A percentile compares a stretch with the other conserved stretches of the same genome.
phyloP scores from a whole-genome alignment of 2,888 invertebrate genomes.

The Oithona nana region DNA sequence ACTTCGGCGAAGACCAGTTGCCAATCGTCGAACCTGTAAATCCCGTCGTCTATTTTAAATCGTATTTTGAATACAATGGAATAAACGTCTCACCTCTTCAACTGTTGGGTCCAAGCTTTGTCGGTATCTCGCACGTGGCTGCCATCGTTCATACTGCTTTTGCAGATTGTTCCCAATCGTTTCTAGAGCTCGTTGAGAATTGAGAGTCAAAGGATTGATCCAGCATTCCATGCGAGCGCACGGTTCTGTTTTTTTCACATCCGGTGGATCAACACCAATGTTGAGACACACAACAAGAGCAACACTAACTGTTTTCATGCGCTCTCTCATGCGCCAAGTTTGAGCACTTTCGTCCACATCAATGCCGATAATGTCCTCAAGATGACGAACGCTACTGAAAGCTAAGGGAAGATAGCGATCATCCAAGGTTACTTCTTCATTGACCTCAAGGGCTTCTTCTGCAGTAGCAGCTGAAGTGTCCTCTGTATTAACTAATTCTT shows the following conservation, averaged over 20 bases:
- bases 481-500: not conserved
- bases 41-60: too few relatives aligned
- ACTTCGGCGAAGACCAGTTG: constrained; percentile 76
- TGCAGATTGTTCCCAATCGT: constrained; percentile 76
- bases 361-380: not conserved
- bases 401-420: not conserved
- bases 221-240: constrained; percentile 90
- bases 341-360: not conserved
- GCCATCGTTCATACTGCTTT: constrained; percentile 95
- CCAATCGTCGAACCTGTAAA: too few relatives aligned
- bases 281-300: constrained; percentile 92
- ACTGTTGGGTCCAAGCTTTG: constrained; percentile 90
- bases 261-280: constrained; percentile 98
- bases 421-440: not conserved
- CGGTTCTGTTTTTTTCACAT: constrained; percentile 88
- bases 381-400: not conserved
- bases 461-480: not conserved
- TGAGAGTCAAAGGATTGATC: constrained; percentile 72
- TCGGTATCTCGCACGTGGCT: constrained; percentile 91
- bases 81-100: constrained; percentile 93
- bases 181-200: constrained; percentile 77
- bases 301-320: constrained; percentile 95
- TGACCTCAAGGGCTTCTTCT: not conserved
- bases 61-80: too few relatives aligned
- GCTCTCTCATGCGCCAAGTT: constrained; percentile 15